Evolutionary conservation across 2,113 vertebrate genomes (phyloP).

Genomic region (Dolichotis patagonum): DNA sequence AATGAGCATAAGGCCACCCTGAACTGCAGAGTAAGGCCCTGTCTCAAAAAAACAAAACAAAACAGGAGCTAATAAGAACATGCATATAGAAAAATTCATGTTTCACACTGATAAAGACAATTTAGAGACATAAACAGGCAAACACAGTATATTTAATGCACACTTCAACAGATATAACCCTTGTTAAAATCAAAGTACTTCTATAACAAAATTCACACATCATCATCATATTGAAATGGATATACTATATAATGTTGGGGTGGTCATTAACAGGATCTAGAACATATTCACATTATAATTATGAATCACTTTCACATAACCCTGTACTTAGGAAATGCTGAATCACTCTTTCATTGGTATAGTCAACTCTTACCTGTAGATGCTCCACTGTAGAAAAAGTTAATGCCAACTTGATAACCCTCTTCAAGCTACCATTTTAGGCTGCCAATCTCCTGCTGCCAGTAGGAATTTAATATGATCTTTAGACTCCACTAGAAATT

Average conservation of each 20-base stretch:
- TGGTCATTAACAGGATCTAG: slow-evolving; percentile 61
- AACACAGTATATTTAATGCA: not conserved
- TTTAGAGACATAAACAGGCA: not conserved
- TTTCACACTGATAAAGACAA: not conserved
- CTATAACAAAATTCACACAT: not conserved
- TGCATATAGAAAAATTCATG: not conserved
- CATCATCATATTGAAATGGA: slow-evolving; percentile 43
- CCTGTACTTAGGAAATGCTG: slow-evolving; percentile 64
- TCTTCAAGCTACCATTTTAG: not conserved
- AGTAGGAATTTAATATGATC: not conserved
- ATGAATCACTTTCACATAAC: slow-evolving; percentile 66
- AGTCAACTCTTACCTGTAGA: slow-evolving; percentile 7
- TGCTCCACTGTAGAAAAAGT: slow-evolving; percentile 28
- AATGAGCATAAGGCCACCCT: no score
- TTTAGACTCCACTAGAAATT: slow-evolving; percentile 2
- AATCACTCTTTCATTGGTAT: slow-evolving; percentile 38
- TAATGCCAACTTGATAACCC: slow-evolving; percentile 22
- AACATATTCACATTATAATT: slow-evolving; percentile 60
- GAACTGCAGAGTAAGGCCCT: no score
- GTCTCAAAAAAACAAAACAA: no score
- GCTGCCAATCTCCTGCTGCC: not conserved
- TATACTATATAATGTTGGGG: not conserved
- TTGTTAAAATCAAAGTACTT: slow-evolving; percentile 57
- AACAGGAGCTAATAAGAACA: not conserved
- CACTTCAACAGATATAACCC: slow-evolving; percentile 23